Percentiles rank a stretch among this genome's conserved stretches.
Evolutionary conservation across 2,888 invertebrate genomes (phyloP).

Genomic region (Aproaerema taeniolella): DNA sequence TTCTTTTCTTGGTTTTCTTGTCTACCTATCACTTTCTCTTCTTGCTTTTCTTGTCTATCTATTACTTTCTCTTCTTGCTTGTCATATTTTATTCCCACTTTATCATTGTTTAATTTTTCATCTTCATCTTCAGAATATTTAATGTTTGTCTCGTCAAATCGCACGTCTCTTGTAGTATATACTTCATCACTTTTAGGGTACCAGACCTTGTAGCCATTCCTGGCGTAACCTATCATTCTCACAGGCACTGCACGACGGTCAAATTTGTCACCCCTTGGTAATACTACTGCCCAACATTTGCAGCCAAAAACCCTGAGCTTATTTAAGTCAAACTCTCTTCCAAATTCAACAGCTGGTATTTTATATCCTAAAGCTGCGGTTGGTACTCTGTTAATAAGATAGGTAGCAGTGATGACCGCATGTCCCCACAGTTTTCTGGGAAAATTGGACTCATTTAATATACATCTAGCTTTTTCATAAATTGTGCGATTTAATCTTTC

Average conservation of each 20-base stretch:
- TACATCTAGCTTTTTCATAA: constrained; percentile 13
- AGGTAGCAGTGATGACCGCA: constrained; percentile 16
- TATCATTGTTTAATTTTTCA: no score
- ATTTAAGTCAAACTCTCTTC: constrained; percentile 5
- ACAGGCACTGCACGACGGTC: constrained; percentile 14
- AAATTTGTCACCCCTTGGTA: constrained; percentile 15
- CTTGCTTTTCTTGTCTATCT: no score
- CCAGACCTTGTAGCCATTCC: constrained; percentile 17
- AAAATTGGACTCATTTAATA: constrained; percentile 4
- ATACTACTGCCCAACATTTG: constrained; percentile 13
- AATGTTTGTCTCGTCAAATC: constrained; percentile 12
- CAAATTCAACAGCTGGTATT: constrained; percentile 1
- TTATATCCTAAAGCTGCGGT: constrained; percentile 14
- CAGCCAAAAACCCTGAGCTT: constrained; percentile 15
- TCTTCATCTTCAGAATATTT: constrained; percentile 2
- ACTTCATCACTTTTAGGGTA: constrained; percentile 12
- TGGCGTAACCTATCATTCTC: constrained; percentile 18
- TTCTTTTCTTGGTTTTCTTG: no score
- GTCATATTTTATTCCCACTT: background rate
- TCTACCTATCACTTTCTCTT: no score
- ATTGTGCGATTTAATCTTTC: constrained; percentile 15
- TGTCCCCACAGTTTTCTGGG: constrained; percentile 19
- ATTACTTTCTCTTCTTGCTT: constrained; percentile 4
- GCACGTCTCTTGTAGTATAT: constrained; percentile 10
- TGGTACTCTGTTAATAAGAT: constrained; percentile 15